These are phyloP conservation scores for Anodontia alba DNA, from an alignment of 2,888 invertebrate genomes.

Conservation along the genomic window DNA sequence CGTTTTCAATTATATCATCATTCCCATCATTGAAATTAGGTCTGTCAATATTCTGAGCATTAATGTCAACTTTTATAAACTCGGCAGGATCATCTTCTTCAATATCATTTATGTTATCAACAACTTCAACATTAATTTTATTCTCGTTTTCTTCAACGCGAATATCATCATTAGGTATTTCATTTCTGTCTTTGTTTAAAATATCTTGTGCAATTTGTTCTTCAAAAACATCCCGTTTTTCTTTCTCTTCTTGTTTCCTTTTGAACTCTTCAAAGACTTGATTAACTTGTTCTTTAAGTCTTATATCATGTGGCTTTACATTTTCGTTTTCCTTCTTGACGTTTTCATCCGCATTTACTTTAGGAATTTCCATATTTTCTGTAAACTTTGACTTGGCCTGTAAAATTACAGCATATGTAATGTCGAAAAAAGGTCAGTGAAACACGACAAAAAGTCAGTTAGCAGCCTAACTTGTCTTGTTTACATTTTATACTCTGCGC, in stretches of 20 bases:
- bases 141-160: conserved; percentile 34
- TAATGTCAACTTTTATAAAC: conserved; percentile 10
- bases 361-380: background rate
- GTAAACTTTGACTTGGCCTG: no score
- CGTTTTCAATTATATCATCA: background rate
- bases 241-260: conserved; percentile 41
- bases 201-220: conserved; percentile 3
- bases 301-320: conserved; percentile 9
- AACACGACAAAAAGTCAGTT: no score
- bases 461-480: no score
- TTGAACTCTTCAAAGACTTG: conserved; percentile 49
- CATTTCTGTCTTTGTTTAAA: background rate
- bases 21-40: background rate
- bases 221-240: conserved; percentile 15
- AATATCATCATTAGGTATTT: conserved; percentile 7
- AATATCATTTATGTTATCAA: background rate
- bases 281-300: conserved; percentile 45
- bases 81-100: conserved; percentile 1
- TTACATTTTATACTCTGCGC: no score
- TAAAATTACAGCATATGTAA: no score
- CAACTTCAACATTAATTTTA: conserved; percentile 31
- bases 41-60: conserved; percentile 24
- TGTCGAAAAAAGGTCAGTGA: no score
- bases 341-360: background rate
- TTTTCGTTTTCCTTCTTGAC: background rate